Percentiles rank a stretch among this genome's conserved stretches.
Conservation (phyloP, 64 coral and sea anemone species). For the Actinia tenebrosa region DNA sequence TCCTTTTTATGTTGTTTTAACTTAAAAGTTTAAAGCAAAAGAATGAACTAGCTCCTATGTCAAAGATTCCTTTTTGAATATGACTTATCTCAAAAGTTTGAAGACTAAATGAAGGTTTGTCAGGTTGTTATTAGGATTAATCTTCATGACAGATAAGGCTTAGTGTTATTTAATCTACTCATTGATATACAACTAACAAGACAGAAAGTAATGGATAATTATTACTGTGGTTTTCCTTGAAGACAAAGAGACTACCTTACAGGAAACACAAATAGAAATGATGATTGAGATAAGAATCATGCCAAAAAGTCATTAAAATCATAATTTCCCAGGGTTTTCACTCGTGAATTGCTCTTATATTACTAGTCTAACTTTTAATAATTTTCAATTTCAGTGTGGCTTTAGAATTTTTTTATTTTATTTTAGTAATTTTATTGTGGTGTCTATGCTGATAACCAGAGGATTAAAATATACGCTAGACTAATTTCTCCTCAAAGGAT, state of each 20-base stretch:
- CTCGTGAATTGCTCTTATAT: background rate
- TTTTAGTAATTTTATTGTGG: background rate
- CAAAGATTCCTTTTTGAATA: background rate
- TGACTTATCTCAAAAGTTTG: background rate
- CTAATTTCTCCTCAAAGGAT: background rate
- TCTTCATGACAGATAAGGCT: background rate
- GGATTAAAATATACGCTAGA: background rate
- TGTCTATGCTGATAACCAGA: background rate
- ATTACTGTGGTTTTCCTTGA: slow-evolving; percentile 1
- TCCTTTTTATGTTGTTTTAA: background rate
- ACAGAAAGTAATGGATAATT: background rate
- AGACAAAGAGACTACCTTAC: slow-evolving; percentile 10
- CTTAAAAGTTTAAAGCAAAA: background rate
- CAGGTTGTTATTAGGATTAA: background rate
- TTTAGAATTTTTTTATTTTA: background rate
- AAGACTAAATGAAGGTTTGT: background rate
- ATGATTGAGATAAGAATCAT: slow-evolving; percentile 11
- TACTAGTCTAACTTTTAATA: background rate
- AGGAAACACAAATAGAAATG: slow-evolving; percentile 7
- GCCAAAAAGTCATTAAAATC: background rate
- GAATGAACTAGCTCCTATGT: background rate
- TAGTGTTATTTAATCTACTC: background rate
- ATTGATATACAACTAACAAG: slow-evolving; percentile 15
- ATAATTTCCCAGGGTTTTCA: background rate
- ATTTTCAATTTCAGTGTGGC: background rate